phyloP scores from a whole-genome alignment of 2,113 vertebrate genomes.

The Stigmatopora argus region DNA sequence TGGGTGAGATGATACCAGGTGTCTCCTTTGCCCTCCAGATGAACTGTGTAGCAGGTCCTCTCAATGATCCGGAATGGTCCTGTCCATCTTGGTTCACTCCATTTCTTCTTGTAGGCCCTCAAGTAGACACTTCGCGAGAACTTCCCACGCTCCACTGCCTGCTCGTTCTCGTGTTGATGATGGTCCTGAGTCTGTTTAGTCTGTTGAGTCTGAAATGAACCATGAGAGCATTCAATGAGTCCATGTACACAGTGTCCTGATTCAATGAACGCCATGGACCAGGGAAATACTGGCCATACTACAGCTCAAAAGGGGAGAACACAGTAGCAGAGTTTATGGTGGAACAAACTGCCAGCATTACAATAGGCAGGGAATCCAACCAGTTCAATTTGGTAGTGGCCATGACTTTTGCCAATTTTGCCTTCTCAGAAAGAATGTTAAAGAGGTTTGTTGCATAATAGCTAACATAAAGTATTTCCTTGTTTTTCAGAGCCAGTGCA shows the following conservation, averaged over 20 bases:
- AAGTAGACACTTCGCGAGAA: background rate
- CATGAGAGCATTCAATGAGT: background rate
- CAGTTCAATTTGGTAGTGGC: background rate
- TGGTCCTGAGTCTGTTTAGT: background rate
- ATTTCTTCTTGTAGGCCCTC: background rate
- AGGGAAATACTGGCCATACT: background rate
- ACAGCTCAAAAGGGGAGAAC: background rate
- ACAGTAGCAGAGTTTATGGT: background rate
- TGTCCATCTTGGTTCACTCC: background rate
- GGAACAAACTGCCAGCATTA: background rate
- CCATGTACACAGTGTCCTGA: background rate
- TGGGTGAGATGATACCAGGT: background rate
- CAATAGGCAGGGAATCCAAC: background rate
- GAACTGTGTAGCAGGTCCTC: background rate
- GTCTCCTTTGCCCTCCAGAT: background rate
- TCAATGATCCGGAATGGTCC: background rate
- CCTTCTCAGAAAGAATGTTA: background rate
- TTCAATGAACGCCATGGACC: background rate
- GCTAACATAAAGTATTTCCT: background rate
- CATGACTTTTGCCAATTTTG: background rate
- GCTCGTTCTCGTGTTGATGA: background rate
- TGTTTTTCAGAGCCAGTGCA: slow-evolving; percentile 49
- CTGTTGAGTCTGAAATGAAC: background rate
- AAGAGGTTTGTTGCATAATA: no score
- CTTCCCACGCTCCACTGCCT: background rate